Base-by-base conservation (phyloP, 1,140 invertebrate genomes). In the Papilio glaucus region DNA sequence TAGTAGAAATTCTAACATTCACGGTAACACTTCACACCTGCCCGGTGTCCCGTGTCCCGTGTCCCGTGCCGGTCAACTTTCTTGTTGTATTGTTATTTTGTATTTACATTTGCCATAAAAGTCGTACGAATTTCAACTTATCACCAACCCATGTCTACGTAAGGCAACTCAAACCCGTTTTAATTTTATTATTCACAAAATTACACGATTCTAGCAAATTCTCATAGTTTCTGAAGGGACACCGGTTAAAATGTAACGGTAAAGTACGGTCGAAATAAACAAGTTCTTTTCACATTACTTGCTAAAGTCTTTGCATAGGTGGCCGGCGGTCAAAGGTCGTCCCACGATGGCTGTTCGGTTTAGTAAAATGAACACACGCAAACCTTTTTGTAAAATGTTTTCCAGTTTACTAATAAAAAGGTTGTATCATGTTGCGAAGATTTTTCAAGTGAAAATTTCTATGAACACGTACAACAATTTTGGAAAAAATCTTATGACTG, bases 221-320 rank as follows among this genome's bases (percentile, higher is more conserved):
- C 13, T 41, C 39, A 0, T 13, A 7, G 18, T 49, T 49, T 49
- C 15, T 10, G 18, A 49, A 6, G 15, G 9, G 45, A 21, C 45
- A 41, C 4, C 12, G 4, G 12, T 57, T 26, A 4, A 57, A 57
- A 57, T 26, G 4, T n/a, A n/a, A n/a, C n/a, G n/a, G 3, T 10
- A 26, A 57, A 57, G 49, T 24, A 24, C 49, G 49, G 21, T 57
- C 49, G 49, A 57, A 57, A 57, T 57, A 57, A 26, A 57, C 49
- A 24, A 3, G 12, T 6, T 57, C 12, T 41, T 41, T 57, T 24
- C 21, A 57, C 10, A 10, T 57, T 21, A 57, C 24, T 57, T 12
- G 49, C 12, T 18, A 57, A 57, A 26, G 24, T 24, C 9, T 49
- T 21, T 18, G 10, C 15, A 15, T 2, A 49, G 21, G 4, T 26